Evolutionary conservation across 2,888 invertebrate genomes (phyloP), one percentile per base, ranked within the genome.

Genomic region (Bedellia somnulentella): DNA sequence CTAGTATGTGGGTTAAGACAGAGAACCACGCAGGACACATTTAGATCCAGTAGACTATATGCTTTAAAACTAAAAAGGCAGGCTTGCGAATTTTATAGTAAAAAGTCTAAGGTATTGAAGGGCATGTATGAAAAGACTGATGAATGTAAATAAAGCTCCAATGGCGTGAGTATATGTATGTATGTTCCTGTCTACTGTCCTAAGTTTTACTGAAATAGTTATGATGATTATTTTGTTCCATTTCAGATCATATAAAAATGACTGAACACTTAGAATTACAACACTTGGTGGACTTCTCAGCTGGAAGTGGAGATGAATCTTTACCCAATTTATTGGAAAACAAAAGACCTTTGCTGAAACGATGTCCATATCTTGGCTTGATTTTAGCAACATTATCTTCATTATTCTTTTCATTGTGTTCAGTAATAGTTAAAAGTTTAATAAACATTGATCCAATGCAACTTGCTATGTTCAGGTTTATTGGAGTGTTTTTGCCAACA

Each of bases 371-470:
- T 49, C 71, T 93, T 37, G 93, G 93, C 17, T 78, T 93, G 37
- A 71, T 91, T 40, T 70, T 93, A 31, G 93, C 93, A 10, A 90
- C 90, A 1, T 57, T 92, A 27, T 93, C 93, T 8, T 93, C 92
- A 10, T 66, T 94, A 28, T 93, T 93, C 59, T 93, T 93, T 59
- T 93, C 93, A 2, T 68, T 93, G 33, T 91, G 92, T 60, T 92
- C 93, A 27, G 91, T 93, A 18, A 93, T 94, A 41, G 93, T 94
- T 2, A 93, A 93, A 62, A 87, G 87, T 51, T 79, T 93, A 46
- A 85, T 89, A 3, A 86, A 89, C 46, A 83, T 93, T 24, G 87
- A 91, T 58, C 93, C 93, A 4, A 87, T 91, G 83, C 90, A 93
- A 56, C 71, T 94, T 36, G 91, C 93, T 4, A 87, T 89, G 42